Conservation (phyloP, 2,888 invertebrate species). For the Syritta pipiens region DNA sequence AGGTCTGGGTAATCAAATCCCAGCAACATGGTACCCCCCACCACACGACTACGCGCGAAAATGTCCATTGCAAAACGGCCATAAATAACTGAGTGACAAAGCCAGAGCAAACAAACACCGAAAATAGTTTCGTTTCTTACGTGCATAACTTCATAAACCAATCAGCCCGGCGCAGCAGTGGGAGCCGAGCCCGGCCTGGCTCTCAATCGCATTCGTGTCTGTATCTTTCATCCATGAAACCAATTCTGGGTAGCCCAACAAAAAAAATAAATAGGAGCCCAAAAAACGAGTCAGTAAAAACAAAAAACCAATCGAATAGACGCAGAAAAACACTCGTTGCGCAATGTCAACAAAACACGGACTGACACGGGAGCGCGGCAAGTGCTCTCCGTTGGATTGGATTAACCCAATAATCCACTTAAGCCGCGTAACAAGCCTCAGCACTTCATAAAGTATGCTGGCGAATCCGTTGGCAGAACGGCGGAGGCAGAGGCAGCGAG, state of each 20-base stretch:
- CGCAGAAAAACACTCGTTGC: constrained; percentile 35
- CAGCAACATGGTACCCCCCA: not conserved
- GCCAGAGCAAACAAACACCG: not conserved
- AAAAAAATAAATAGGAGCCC: not conserved
- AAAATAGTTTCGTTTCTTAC: not conserved
- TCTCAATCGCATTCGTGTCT: constrained; percentile 30
- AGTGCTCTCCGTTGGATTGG: constrained; percentile 26
- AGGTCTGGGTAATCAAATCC: too few relatives aligned
- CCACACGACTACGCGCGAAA: not conserved
- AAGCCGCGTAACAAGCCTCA: constrained; percentile 48
- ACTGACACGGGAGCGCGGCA: not conserved
- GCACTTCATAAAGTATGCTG: constrained; percentile 55
- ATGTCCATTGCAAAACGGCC: too few relatives aligned
- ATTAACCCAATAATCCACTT: constrained; percentile 64
- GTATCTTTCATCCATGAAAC: constrained; percentile 60
- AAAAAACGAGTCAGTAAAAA: too few relatives aligned
- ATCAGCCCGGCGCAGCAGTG: too few relatives aligned
- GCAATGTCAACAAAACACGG: constrained; percentile 45
- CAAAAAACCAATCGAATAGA: too few relatives aligned
- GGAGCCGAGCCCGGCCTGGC: not conserved
- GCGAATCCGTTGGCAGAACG: constrained; percentile 26
- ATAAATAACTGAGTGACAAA: not conserved
- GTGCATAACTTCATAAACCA: not conserved
- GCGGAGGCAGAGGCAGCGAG: not conserved
- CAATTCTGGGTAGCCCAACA: constrained; percentile 31